Conservation (phyloP, 2,113 vertebrate genomes). For the Embiotoca jacksoni region DNA sequence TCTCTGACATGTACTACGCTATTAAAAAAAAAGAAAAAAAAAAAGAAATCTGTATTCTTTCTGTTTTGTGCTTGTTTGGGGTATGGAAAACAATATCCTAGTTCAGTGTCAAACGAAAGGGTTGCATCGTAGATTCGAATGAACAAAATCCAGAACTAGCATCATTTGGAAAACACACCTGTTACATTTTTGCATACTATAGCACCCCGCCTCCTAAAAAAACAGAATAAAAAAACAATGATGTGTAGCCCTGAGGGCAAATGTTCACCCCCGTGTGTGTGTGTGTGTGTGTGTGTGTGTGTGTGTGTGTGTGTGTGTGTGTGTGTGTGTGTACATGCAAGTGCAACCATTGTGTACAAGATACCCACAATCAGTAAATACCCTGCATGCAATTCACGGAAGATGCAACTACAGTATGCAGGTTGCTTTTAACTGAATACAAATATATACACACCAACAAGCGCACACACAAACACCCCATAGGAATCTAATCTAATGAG, state of each 20-base stretch:
- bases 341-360: constrained; percentile 42
- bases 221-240: constrained; percentile 54
- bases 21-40: neutral
- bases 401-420: constrained; percentile 54
- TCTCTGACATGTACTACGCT: constrained; percentile 33
- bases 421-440: constrained; percentile 67
- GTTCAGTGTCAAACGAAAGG: neutral
- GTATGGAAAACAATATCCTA: neutral
- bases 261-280: constrained; percentile 42
- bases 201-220: neutral
- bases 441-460: constrained; percentile 54
- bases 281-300: too few relatives aligned
- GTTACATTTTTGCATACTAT: constrained; percentile 51
- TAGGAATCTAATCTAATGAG: constrained; percentile 84
- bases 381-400: constrained; percentile 47
- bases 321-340: constrained; percentile 39
- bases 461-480: constrained; percentile 60
- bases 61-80: neutral
- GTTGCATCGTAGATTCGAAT: constrained; percentile 33
- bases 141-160: constrained; percentile 25
- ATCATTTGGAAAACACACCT: constrained; percentile 37
- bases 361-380: constrained; percentile 61
- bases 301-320: too few relatives aligned
- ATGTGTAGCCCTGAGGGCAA: constrained; percentile 69
- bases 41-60: constrained; percentile 10